These are phyloP conservation scores for Todiramphus saurophagus DNA, from an alignment of 2,113 vertebrate species.

Conservation along the genomic window DNA sequence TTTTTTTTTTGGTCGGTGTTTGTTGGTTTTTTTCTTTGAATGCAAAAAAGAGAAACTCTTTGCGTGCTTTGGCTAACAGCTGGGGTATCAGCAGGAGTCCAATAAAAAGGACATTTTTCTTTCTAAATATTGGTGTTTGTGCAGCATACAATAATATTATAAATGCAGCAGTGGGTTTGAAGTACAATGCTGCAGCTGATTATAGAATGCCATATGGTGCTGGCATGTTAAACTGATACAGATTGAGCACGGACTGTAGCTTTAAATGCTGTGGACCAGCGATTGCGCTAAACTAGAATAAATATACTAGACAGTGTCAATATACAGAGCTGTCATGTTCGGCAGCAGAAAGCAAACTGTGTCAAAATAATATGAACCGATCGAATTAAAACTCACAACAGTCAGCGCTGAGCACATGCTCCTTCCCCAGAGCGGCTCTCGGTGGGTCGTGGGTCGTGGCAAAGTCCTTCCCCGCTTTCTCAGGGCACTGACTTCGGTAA, in stretches of 20 bases:
- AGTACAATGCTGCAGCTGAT: conserved; percentile 59
- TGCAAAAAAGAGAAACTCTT: conserved; percentile 24
- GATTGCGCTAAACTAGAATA: conserved; percentile 25
- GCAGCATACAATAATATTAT: conserved; percentile 39
- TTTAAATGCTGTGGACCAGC: neutral
- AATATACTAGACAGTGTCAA: conserved; percentile 1
- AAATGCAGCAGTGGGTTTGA: conserved; percentile 63
- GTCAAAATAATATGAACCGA: neutral
- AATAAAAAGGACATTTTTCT: conserved; percentile 69
- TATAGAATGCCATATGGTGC: conserved; percentile 56
- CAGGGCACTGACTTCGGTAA: neutral
- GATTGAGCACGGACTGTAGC: conserved; percentile 18
- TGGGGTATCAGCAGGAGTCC: conserved; percentile 66
- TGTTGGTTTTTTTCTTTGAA: neutral
- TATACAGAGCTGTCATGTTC: neutral
- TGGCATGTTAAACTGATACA: conserved; percentile 56
- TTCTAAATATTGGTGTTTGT: conserved; percentile 59
- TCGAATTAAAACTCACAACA: neutral
- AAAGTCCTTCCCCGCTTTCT: neutral
- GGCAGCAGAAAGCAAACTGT: neutral
- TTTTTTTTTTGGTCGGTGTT: neutral
- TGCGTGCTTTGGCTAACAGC: conserved; percentile 41
- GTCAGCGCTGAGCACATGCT: neutral
- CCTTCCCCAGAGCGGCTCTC: rapidly evolving
- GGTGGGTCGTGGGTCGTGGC: rapidly evolving